Evolutionary conservation across 2,113 vertebrate genomes (phyloP), one percentile per base, ranked within the genome.

Genomic region (Manacus vitellinus): DNA sequence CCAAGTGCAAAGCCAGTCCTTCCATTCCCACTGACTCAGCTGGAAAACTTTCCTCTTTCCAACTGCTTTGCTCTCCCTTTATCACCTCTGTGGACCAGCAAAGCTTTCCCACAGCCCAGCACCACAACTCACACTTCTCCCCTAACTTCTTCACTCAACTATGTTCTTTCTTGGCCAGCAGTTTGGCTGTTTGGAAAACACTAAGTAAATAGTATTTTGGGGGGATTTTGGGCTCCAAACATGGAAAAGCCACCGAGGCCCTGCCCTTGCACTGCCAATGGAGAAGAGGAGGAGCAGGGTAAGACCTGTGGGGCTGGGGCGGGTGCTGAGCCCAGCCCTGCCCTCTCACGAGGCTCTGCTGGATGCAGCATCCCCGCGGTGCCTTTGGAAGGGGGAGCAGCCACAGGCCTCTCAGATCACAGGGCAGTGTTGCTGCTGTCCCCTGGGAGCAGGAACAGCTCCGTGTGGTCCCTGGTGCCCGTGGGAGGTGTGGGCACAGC

Each of bases 191-290:
- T 79, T 46, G 27, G 61, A 39, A 78, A 77, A 51, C 44, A 33
- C 15, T 5, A 13, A 51, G 10, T 35, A 33, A 73, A 44, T 0
- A 2, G 31, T 2, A 43, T 58, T 30, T 70, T 1, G 46, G 35
- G 56, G 56, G 23, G 14, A 54, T 14, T n/a, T 31, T 4, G 55
- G 46, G 44, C 41, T 76, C 35, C 41, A 31, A 9, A 9, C 2
- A 4, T 0, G 4, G 33, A 31, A 23, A 6, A 85, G 2, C 8
- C n/a, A 4, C 70, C 7, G 28, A 0, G 0, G 5, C 4, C n/a
- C 52, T 17, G 28, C 37, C 52, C 39, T 37, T 22, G 9, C 49
- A 1, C 24, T 10, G 14, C 41, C 43, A 14, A 0, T 0, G 1
- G 4, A 15, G 23, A 12, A 12, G 1, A 2, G 12, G 43, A 27